A percentile compares a stretch with the other conserved stretches of the same genome.
These are phyloP conservation scores for Agrilus cyanescens DNA, from an alignment of 2,888 invertebrate species.

Conservation along the genomic window DNA sequence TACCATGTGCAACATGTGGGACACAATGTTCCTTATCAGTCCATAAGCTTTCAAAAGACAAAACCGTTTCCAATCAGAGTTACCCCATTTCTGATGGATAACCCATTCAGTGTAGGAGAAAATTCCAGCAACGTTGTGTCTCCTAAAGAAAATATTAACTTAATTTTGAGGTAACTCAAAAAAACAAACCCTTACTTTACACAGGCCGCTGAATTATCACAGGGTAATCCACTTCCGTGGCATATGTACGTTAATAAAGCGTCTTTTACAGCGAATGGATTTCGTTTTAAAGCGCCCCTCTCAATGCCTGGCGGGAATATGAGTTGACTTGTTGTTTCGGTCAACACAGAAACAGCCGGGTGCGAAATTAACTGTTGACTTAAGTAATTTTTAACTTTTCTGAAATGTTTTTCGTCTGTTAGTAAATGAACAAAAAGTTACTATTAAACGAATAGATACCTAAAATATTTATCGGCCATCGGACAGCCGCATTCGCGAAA, in stretches of 20 bases:
- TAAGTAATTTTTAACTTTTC: conserved; percentile 47
- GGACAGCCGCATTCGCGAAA: conserved; percentile 76
- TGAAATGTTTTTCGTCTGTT: conserved; percentile 24
- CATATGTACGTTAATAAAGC: conserved; percentile 76
- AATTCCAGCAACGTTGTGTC: conserved; percentile 60
- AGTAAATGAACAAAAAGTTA: background rate
- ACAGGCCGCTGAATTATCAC: conserved; percentile 42
- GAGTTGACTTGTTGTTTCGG: conserved; percentile 51
- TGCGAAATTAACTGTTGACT: conserved; percentile 57
- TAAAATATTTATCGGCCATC: conserved; percentile 49
- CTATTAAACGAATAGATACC: conserved; percentile 21
- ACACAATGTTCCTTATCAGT: conserved; percentile 67
- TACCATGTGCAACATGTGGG: conserved; percentile 71
- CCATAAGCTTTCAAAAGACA: conserved; percentile 71
- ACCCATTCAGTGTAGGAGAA: conserved; percentile 79
- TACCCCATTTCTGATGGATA: conserved; percentile 47
- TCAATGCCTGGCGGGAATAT: conserved; percentile 57
- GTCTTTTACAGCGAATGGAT: conserved; percentile 65
- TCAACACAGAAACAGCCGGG: conserved; percentile 59
- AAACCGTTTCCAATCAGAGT: conserved; percentile 47
- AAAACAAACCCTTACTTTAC: conserved; percentile 29
- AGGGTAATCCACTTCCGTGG: conserved; percentile 71
- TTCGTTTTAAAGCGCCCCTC: conserved; percentile 38
- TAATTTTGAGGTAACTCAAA: background rate
- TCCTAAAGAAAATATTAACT: conserved; percentile 18